Evolutionary conservation across 2,113 vertebrate species (phyloP).

Genomic region (Miniopterus natalensis): DNA sequence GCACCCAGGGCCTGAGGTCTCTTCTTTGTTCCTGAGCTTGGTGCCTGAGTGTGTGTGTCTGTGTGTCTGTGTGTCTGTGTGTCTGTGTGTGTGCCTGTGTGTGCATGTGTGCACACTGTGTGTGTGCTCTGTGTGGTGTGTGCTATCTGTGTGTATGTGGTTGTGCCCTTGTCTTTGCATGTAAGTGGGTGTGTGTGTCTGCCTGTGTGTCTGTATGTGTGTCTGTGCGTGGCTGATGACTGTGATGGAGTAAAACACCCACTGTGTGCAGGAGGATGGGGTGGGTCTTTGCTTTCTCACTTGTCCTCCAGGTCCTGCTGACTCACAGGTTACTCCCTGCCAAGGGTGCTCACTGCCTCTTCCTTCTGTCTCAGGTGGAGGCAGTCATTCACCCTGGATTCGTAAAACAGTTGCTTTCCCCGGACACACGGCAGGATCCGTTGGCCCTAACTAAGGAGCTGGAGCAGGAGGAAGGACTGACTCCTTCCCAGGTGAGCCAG

Average conservation of each 20-base stretch:
- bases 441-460: conserved; percentile 5
- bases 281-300: too few relatives aligned
- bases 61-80: not conserved
- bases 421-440: conserved; percentile 50
- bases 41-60: not conserved
- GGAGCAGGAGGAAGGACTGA: conserved; percentile 57
- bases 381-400: conserved; percentile 57
- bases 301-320: too few relatives aligned
- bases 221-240: not conserved
- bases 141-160: not conserved
- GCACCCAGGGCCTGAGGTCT: not conserved
- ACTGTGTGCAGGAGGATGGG: too few relatives aligned
- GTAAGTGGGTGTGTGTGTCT: not conserved
- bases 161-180: too few relatives aligned
- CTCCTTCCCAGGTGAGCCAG: conserved; percentile 43
- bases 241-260: not conserved
- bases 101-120: not conserved
- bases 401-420: conserved; percentile 73
- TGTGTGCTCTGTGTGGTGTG: not conserved
- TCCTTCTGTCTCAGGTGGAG: conserved; percentile 76
- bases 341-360: not conserved
- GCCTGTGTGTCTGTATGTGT: too few relatives aligned
- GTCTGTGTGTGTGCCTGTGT: too few relatives aligned
- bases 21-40: not conserved
- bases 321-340: not conserved